Conservation (phyloP, 2,797 vertebrate species). For the Cyprinella venusta region DNA sequence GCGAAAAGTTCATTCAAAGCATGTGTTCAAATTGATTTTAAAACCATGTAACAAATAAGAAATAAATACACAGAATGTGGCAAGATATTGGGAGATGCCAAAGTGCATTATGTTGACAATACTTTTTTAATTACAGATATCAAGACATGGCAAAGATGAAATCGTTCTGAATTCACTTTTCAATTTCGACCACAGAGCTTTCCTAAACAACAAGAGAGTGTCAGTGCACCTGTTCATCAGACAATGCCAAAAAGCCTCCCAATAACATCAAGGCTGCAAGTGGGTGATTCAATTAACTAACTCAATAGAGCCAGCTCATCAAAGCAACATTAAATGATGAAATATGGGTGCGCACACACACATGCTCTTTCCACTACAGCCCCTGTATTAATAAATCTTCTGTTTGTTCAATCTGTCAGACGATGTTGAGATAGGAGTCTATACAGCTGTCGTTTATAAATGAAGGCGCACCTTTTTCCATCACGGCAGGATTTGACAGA, state of each 20-base stretch:
- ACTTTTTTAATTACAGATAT: constrained; percentile 74
- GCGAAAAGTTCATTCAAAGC: constrained; percentile 37
- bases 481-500: constrained; percentile 55
- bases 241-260: constrained; percentile 68
- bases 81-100: constrained; percentile 54
- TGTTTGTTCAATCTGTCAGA: constrained; percentile 71
- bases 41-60: constrained; percentile 40
- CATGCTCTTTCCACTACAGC: constrained; percentile 43
- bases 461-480: constrained; percentile 65
- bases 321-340: constrained; percentile 53
- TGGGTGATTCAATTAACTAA: constrained; percentile 73
- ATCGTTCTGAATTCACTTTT: constrained; percentile 67
- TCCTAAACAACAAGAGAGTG: constrained; percentile 61
- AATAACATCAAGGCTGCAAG: constrained; percentile 71
- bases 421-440: constrained; percentile 42
- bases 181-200: constrained; percentile 65
- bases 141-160: constrained; percentile 67
- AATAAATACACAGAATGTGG: constrained; percentile 45
- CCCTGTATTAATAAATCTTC: constrained; percentile 68
- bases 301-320: constrained; percentile 68
- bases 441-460: constrained; percentile 66
- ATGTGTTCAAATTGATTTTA: constrained; percentile 33
- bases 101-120: constrained; percentile 71
- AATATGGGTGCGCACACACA: constrained; percentile 18
- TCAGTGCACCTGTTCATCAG: constrained; percentile 73